Conservation (phyloP, 2,888 invertebrate species). For the Lissonota sp. region DNA sequence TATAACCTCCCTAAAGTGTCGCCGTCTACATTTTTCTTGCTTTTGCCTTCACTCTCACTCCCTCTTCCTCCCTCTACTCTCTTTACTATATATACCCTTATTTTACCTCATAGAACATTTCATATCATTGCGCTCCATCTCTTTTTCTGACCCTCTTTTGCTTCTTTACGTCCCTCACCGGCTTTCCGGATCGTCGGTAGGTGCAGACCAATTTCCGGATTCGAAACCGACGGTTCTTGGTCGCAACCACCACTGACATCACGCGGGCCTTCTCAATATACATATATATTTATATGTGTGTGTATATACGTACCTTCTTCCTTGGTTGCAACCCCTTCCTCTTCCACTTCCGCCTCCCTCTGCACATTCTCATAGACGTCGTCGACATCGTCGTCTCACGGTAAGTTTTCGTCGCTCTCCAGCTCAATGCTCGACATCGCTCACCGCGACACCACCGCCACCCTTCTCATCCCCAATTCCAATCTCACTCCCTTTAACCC, state of each 20-base stretch:
- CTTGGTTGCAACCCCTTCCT: slow-evolving; percentile 10
- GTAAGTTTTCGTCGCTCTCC: slow-evolving; percentile 51
- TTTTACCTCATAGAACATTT: neutral
- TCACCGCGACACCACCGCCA: slow-evolving; percentile 46
- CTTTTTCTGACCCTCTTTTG: slow-evolving; percentile 9
- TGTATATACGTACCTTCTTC: neutral
- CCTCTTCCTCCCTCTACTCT: neutral
- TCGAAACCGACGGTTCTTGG: slow-evolving; percentile 48
- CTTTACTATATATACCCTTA: too few species aligned
- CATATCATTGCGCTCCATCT: slow-evolving; percentile 15
- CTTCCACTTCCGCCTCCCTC: slow-evolving; percentile 35
- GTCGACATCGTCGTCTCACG: slow-evolving; percentile 22
- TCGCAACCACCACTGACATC: slow-evolving; percentile 18
- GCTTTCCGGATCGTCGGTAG: slow-evolving; percentile 49
- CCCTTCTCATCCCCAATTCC: neutral
- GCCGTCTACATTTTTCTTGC: slow-evolving; percentile 37
- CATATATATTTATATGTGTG: too few species aligned
- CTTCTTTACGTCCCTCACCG: neutral
- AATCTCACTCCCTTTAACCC: slow-evolving; percentile 1
- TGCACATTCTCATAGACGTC: slow-evolving; percentile 26
- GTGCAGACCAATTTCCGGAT: slow-evolving; percentile 62
- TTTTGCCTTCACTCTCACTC: slow-evolving; percentile 6
- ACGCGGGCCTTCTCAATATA: neutral
- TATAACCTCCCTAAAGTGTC: slow-evolving; percentile 12
- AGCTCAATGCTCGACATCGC: slow-evolving; percentile 54